Conservation (phyloP, 2,797 vertebrate genomes). For the Phrynocephalus guinanensis region DNA sequence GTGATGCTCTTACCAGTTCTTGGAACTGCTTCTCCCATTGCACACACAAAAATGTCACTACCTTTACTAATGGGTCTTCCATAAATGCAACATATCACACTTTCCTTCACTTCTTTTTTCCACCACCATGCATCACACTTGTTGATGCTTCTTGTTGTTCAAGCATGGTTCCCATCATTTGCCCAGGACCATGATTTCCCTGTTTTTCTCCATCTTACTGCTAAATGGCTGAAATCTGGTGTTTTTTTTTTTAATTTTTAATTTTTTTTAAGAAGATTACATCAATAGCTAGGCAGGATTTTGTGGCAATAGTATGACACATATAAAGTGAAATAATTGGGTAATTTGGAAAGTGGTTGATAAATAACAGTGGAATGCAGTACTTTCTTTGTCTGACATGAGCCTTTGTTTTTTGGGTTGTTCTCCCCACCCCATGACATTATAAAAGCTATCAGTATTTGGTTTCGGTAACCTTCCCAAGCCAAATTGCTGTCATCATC, state of each 20-base stretch:
- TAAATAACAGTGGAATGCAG: constrained; percentile 43
- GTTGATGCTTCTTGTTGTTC: no score
- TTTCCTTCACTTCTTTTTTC: no score
- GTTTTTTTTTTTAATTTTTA: background rate
- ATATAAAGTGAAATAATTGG: constrained; percentile 19
- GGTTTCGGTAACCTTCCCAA: constrained; percentile 27
- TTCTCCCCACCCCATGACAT: background rate
- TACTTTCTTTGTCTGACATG: constrained; percentile 11
- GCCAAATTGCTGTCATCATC: constrained; percentile 14
- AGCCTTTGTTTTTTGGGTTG: constrained; percentile 22
- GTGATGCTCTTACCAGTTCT: background rate
- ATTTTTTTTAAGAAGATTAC: constrained; percentile 5
- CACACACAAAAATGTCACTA: background rate
- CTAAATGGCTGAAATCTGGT: no score
- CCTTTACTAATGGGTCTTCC: background rate
- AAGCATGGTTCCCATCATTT: no score
- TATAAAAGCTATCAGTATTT: constrained; percentile 35
- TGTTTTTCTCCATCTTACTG: no score
- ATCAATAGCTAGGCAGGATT: background rate
- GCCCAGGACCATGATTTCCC: no score
- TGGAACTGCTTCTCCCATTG: background rate
- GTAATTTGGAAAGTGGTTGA: constrained; percentile 28
- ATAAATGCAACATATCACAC: no score
- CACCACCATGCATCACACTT: no score
- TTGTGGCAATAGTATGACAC: constrained; percentile 29